phyloP scores from a whole-genome alignment of 1,140 invertebrate species.

The Onthophagus taurus region DNA sequence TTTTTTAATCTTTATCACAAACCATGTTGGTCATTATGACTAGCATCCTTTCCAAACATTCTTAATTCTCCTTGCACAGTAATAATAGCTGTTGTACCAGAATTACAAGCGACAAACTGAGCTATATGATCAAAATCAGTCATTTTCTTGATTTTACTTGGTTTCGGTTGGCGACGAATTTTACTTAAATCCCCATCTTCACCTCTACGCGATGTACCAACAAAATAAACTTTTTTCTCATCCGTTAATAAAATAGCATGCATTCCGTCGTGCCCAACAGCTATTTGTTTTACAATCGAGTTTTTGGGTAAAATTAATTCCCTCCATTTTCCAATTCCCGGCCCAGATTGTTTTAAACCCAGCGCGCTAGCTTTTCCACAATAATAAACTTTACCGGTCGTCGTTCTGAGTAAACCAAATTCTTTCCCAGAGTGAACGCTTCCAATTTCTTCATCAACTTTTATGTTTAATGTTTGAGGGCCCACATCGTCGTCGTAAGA shows the following conservation, averaged over 20 bases:
- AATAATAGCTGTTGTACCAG: constrained; percentile 87
- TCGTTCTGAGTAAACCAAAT: constrained; percentile 69
- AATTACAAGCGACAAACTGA: constrained; percentile 84
- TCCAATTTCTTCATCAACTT: constrained; percentile 59
- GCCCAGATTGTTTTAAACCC: constrained; percentile 57
- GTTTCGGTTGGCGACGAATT: constrained; percentile 76
- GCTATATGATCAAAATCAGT: constrained; percentile 83
- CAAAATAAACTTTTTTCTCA: constrained; percentile 81
- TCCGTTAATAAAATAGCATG: constrained; percentile 83
- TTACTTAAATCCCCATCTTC: constrained; percentile 89
- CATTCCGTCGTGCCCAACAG: constrained; percentile 86
- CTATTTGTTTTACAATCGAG: constrained; percentile 65
- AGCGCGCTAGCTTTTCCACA: constrained; percentile 66
- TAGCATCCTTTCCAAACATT: constrained; percentile 93
- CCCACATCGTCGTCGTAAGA: constrained; percentile 56
- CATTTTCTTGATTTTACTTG: constrained; percentile 88
- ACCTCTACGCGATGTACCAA: constrained; percentile 74
- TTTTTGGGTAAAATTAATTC: constrained; percentile 68
- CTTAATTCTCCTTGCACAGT: constrained; percentile 79
- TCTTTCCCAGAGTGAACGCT: constrained; percentile 68
- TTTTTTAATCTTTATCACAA: no score
- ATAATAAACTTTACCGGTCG: constrained; percentile 70
- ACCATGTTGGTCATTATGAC: constrained; percentile 77
- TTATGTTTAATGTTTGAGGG: constrained; percentile 42
- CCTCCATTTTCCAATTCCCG: constrained; percentile 56